A percentile compares a stretch with the other conserved stretches of the same genome.
phyloP scores from a whole-genome alignment of 2,888 invertebrate species.

The Galerucella calmariensis region DNA sequence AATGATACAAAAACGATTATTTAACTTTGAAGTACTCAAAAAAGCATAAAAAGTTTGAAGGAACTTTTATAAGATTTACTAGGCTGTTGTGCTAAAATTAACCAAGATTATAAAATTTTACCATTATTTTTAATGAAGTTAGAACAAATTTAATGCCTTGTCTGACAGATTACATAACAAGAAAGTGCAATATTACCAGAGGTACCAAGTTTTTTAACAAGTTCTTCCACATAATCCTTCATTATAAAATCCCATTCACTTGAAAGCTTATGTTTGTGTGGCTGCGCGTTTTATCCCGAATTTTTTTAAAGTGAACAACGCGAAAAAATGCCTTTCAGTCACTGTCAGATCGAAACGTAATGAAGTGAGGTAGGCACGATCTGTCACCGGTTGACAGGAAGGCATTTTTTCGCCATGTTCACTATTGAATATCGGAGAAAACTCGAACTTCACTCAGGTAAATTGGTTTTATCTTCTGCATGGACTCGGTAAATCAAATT shows the following conservation, averaged over 20 bases:
- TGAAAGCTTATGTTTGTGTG: neutral
- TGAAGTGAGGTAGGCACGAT: no score
- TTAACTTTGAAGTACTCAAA: slow-evolving; percentile 19
- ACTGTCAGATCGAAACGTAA: no score
- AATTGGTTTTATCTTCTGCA: no score
- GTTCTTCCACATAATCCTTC: neutral
- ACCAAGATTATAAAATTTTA: slow-evolving; percentile 43
- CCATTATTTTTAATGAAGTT: slow-evolving; percentile 44
- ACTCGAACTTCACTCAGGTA: no score
- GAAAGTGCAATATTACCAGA: slow-evolving; percentile 43
- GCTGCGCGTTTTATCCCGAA: neutral
- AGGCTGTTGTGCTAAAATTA: slow-evolving; percentile 53
- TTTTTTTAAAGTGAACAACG: no score
- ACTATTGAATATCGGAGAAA: no score
- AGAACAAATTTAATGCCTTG: slow-evolving; percentile 43
- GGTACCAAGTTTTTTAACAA: slow-evolving; percentile 20
- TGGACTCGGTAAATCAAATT: no score
- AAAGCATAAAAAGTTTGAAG: slow-evolving; percentile 45
- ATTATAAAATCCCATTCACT: neutral
- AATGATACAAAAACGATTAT: neutral
- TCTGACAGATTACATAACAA: slow-evolving; percentile 39
- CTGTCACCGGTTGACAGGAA: no score
- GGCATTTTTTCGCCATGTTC: no score
- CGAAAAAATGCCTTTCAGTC: no score
- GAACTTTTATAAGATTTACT: slow-evolving; percentile 40